Base-by-base conservation (phyloP, 2,797 vertebrate genomes). In the Gymnothorax reevesii region DNA sequence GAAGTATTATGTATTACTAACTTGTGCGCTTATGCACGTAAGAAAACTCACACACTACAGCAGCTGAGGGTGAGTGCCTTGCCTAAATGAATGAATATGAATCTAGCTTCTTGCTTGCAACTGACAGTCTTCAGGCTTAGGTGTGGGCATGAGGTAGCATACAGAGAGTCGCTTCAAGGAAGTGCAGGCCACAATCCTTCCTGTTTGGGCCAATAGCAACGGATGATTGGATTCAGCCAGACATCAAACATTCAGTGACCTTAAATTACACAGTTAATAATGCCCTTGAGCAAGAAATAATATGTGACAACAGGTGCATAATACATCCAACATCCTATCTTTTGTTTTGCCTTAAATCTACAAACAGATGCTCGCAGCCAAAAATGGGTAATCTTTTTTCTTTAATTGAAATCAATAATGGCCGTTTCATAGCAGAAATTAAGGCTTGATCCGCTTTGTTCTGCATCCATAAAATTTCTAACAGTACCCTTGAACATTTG, bases 391-490 rank as follows among this genome's bases (percentile, higher is more conserved):
- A 66, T 52, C 22, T 73, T 57, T 85, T 55, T 17, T 57, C 73
- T 73, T 49, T 75, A 55, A 73, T 22, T 85, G 84, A n/a, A 85
- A 57, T 73, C 55, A 57, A 71, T 85, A 57, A 84, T 27, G 64
- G 66, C 55, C 33, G 54, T 33, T 73, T 27, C 84, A 59, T 22
- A 22, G 62, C 9, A 9, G 60, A 27, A 75, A 85, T 57, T 54
- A 42, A 71, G 15, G n/a, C 12, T 33, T 27, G 13, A 85, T 55
- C 54, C 84, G 71, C 3, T 42, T 20, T n/a, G 20, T 77, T 66
- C 66, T 27, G 62, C 13, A 25, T 55, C 49, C 62, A n/a, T 27
- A n/a, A n/a, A 27, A n/a, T 49, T 66, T 55, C 20, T 71, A 57
- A 71, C 71, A 52, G 64, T 55, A n/a, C 66, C 5, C 49, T 55